Evolutionary conservation across 2,888 invertebrate genomes (phyloP), one percentile per base, ranked within the genome.

Genomic region (Ophraella communa): DNA sequence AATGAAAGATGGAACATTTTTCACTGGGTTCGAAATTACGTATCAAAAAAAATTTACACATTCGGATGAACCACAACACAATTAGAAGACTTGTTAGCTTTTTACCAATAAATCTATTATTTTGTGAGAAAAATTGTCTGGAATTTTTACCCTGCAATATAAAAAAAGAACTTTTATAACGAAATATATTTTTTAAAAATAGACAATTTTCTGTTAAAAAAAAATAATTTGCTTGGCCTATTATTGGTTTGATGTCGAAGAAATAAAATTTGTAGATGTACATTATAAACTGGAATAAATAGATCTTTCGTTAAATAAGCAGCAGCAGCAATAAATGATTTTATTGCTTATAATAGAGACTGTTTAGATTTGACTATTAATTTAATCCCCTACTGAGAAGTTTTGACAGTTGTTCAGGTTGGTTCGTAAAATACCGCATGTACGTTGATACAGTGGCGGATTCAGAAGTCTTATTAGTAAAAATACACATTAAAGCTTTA

Each of bases 351-450:
- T 59, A 59, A 39, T 49, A 47, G 51, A 51, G 42, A 51, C 42
- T 51, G 59, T 51, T 59, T 51, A 23, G 39, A 27, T 20, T 23
- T 20, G 21, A 14, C 49, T 30, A 49, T 58, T 49, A 58, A 58
- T 59, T 59, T 59, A 59, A 59, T 59, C 49, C 49, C 58, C 47
- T 49, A 21, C 49, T 49, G 49, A 58, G 58, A 24, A 58, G 58
- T 58, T 58, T 58, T 58, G 58, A 49, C 58, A 58, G 58, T 39
- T 58, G 58, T 58, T 21, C n/a, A 21, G 30, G 33, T 23, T 58
- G 14, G 33, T 35, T 47, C 21, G 23, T 47, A 47, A 47, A 47
- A 47, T 23, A 47, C 14, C 39, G 39, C 14, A 7, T 7, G 39
- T 39, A 5, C 14, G 17, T 14, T 7, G 14, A 39, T 39, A 14